These are phyloP conservation scores for Cyprinodon brontotheroides DNA, from an alignment of 2,113 vertebrate genomes.

Conservation along the genomic window DNA sequence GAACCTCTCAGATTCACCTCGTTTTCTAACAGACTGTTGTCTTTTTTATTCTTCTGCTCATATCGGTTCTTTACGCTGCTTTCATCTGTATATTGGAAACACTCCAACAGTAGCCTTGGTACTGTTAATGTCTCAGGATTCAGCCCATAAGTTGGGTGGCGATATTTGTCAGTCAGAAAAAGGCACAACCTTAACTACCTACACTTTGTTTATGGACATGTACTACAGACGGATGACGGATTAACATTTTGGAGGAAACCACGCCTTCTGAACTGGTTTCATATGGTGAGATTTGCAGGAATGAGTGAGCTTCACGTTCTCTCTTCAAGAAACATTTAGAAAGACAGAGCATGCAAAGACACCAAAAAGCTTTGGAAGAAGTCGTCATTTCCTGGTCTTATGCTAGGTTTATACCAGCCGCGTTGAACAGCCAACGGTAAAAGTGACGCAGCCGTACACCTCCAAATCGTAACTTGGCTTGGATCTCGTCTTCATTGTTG, in stretches of 20 bases:
- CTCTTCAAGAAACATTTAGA: too few species aligned
- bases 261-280: background rate
- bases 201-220: slow-evolving; percentile 55
- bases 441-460: too few species aligned
- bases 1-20: slow-evolving; percentile 27
- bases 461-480: too few species aligned
- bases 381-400: too few species aligned
- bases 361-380: too few species aligned
- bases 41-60: slow-evolving; percentile 24
- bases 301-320: background rate
- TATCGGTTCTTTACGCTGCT: slow-evolving; percentile 41
- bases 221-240: background rate
- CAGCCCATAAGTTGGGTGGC: slow-evolving; percentile 67
- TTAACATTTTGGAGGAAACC: background rate
- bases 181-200: slow-evolving; percentile 72
- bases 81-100: slow-evolving; percentile 34
- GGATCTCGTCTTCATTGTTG: too few species aligned
- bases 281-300: background rate
- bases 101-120: slow-evolving; percentile 73
- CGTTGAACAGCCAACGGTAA: too few species aligned
- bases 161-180: slow-evolving; percentile 77
- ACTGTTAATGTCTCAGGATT: slow-evolving; percentile 79
- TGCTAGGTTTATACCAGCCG: too few species aligned
- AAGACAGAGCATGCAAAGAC: too few species aligned
- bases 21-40: slow-evolving; percentile 57